Conservation (phyloP, 1,140 invertebrate genomes). For the Lamellibrachia luymesi region DNA sequence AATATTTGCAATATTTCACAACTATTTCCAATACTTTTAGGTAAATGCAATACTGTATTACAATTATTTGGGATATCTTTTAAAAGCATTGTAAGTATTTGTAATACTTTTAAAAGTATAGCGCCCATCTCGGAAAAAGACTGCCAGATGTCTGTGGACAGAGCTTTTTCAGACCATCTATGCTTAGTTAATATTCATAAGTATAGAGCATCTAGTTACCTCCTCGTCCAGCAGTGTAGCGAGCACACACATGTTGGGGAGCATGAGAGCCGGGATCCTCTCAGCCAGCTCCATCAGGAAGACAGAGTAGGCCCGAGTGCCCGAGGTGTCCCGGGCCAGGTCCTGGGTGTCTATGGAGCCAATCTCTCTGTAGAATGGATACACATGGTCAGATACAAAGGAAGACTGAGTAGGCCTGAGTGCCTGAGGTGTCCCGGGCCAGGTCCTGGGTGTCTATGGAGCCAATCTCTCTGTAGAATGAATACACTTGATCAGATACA, state of each 20-base stretch:
- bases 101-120: too few species aligned
- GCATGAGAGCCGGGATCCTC: constrained; percentile 65
- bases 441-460: constrained; percentile 62
- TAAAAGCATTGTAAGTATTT: too few species aligned
- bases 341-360: constrained; percentile 62
- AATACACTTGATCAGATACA: not conserved
- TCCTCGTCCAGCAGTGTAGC: constrained; percentile 64
- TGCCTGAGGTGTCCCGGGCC: constrained; percentile 61
- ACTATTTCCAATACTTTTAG: too few species aligned
- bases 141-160: too few species aligned
- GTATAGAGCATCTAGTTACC: constrained; percentile 20
- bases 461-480: constrained; percentile 38
- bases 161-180: not conserved
- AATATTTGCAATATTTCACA: too few species aligned
- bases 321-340: constrained; percentile 61
- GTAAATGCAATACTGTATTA: too few species aligned
- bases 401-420: constrained; percentile 62
- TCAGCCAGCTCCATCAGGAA: constrained; percentile 73
- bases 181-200: not conserved
- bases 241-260: constrained; percentile 65
- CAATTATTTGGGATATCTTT: too few species aligned
- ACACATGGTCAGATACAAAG: not conserved
- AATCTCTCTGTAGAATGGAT: constrained; percentile 13
- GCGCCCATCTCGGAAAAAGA: too few species aligned
- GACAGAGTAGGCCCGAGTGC: constrained; percentile 64